Evolutionary conservation across 2,888 invertebrate genomes (phyloP).

Genomic region (Candidula unifasciata): DNA sequence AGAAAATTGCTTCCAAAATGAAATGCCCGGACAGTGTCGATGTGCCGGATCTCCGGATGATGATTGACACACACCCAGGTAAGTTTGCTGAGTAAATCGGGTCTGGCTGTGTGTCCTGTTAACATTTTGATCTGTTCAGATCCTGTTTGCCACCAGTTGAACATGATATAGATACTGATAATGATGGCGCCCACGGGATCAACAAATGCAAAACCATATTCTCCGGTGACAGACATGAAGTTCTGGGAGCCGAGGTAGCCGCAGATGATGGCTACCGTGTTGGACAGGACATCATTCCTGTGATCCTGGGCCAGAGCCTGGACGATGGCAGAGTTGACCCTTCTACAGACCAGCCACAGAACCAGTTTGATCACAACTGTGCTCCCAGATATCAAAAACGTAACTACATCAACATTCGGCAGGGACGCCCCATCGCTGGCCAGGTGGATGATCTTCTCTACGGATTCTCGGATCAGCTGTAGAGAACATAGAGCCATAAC

Average conservation of each 20-base stretch:
- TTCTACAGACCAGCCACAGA: conserved; percentile 71
- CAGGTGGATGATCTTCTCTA: conserved; percentile 73
- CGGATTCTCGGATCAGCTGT: conserved; percentile 77
- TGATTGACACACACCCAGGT: conserved; percentile 76
- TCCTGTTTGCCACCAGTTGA: conserved; percentile 79
- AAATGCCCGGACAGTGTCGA: conserved; percentile 80
- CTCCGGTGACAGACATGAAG: conserved; percentile 2
- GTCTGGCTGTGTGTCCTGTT: conserved; percentile 75
- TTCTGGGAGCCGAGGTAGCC: conserved; percentile 74
- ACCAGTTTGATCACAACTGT: conserved; percentile 73
- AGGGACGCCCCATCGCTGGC: conserved; percentile 56
- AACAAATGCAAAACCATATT: conserved; percentile 73
- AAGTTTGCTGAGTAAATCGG: conserved; percentile 75
- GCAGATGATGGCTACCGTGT: conserved; percentile 78
- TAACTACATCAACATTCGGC: conserved; percentile 66
- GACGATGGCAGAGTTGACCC: conserved; percentile 66
- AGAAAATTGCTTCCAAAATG: conserved; percentile 79
- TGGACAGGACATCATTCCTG: conserved; percentile 79
- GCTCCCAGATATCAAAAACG: conserved; percentile 68
- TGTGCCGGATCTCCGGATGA: conserved; percentile 67
- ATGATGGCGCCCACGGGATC: conserved; percentile 80
- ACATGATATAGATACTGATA: conserved; percentile 79
- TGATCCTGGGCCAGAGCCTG: conserved; percentile 79
- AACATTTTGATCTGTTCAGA: conserved; percentile 75
- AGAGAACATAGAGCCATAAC: conserved; percentile 79